Evolutionary conservation across 2,113 vertebrate species (phyloP), one percentile per base, ranked within the genome.

Genomic region (Pogonocichla stellata): DNA sequence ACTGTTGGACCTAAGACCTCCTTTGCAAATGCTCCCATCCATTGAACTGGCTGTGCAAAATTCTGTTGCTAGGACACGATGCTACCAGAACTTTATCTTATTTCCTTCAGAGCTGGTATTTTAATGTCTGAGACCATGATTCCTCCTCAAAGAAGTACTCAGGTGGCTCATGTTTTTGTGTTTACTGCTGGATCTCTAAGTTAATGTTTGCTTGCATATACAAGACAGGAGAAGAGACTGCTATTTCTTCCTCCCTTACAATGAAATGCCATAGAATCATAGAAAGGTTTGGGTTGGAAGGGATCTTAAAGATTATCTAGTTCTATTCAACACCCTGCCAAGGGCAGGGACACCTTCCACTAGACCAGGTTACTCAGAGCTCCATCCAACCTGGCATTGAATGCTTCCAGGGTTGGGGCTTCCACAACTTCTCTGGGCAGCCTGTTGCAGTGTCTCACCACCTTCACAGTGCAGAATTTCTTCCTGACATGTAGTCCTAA

Each of bases 341-440:
- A 6, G 14, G 29, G 2, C 24, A 61, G 17, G 20, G 29, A 19
- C 12, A 31, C 2, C 24, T 61, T 5, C 22, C 29, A 5, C 11
- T 40, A 31, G 17, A 26, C 6, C 24, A n/a, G 24, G 7, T 25
- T 53, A 6, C 47, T 75, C 19, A 40, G 5, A 26, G 9, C 9
- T 1, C 16, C 9, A 26, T 47, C 47, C 25, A 61, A 5, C 14
- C 9, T 3, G 0, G 33, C 20, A 15, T 43, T 51, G n/a, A 22
- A 40, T 0, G 0, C 10, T 89, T 9, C 19, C 24, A 47, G 29
- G 61, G 38, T 18, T n/a, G 29, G 13, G 33, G 3, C 8, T 7
- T 67, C 10, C 29, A 29, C 29, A 40, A 1, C 14, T 19, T 67
- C n/a, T 45, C 40, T 31, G 19, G 29, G 10, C 19, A 89, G 3